phyloP scores from a whole-genome alignment of 2,797 vertebrate genomes.

The Sibirionetta formosa region DNA sequence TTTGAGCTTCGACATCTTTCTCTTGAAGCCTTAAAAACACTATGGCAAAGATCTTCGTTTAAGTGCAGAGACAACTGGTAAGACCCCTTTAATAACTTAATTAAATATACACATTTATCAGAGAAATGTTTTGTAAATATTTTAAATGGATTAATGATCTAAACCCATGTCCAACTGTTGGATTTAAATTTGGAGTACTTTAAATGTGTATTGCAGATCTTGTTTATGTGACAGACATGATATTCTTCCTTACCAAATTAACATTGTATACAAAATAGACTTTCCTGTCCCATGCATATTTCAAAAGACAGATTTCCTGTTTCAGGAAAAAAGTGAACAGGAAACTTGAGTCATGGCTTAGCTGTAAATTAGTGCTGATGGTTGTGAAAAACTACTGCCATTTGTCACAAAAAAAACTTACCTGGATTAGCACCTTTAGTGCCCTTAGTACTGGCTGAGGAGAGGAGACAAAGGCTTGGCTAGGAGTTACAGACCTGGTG shows the following conservation, averaged over 20 bases:
- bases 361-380: neutral
- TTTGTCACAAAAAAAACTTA: neutral
- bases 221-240: neutral
- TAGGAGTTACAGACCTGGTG: neutral
- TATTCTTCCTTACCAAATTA: neutral
- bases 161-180: neutral
- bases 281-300: neutral
- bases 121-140: neutral
- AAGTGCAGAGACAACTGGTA: constrained; percentile 89
- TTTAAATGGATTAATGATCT: neutral
- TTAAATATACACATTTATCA: neutral
- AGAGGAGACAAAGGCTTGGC: neutral
- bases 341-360: neutral
- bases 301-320: neutral
- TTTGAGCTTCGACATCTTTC: constrained; percentile 86
- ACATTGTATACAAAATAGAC: neutral
- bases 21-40: constrained; percentile 75
- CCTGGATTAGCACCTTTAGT: neutral
- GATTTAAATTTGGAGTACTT: neutral
- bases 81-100: constrained; percentile 14
- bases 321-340: neutral
- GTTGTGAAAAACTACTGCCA: neutral
- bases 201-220: neutral
- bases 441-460: fast-evolving
- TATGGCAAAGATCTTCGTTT: constrained; percentile 87